Evolutionary conservation across 2,888 invertebrate species (phyloP).

Genomic region (Cordilura impudica): DNA sequence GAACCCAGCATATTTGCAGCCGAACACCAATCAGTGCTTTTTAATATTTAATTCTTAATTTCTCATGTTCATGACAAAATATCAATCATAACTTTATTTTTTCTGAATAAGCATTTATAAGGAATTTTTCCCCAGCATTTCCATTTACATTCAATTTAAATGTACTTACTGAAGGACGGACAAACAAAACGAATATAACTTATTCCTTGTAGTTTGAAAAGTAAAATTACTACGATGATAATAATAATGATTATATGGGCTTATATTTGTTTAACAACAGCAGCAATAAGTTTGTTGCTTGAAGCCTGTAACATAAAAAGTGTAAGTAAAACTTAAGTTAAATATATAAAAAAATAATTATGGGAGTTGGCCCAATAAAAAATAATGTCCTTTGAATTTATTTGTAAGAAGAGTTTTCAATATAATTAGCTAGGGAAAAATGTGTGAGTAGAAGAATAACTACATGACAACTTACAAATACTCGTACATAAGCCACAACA

Average conservation of each 20-base stretch:
- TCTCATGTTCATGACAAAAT: no score
- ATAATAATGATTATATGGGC: slow-evolving; percentile 27
- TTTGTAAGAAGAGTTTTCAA: slow-evolving; percentile 69
- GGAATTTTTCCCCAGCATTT: no score
- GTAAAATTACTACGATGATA: background rate
- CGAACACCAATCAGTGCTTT: no score
- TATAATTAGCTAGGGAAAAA: slow-evolving; percentile 71
- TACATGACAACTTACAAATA: slow-evolving; percentile 51
- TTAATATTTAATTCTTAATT: no score
- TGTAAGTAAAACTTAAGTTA: background rate
- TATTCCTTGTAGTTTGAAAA: background rate
- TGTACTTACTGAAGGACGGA: background rate
- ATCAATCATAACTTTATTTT: no score
- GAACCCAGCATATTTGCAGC: no score
- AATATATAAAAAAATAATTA: background rate
- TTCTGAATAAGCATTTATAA: no score
- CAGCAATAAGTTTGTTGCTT: slow-evolving; percentile 43
- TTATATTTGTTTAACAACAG: slow-evolving; percentile 40
- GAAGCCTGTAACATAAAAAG: slow-evolving; percentile 10
- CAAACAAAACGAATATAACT: background rate
- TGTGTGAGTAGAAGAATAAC: background rate
- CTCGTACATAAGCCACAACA: slow-evolving; percentile 1
- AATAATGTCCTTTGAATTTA: slow-evolving; percentile 7
- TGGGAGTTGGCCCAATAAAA: slow-evolving; percentile 44
- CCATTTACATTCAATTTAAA: background rate